Base-by-base conservation (phyloP, 1,140 invertebrate species). In the Eulimnadia texana region DNA sequence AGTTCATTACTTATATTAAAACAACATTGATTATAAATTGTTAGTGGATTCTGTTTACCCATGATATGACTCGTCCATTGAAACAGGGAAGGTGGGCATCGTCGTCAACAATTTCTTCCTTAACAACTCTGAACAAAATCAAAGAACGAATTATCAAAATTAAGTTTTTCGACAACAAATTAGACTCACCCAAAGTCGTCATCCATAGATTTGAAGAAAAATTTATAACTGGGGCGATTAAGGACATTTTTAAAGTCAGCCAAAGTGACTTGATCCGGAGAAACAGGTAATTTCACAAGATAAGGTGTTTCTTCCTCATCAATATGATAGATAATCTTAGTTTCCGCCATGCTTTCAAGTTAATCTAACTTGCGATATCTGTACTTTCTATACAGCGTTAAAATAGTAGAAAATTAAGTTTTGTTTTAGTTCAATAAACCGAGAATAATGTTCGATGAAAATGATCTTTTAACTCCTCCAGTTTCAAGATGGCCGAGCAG, bases 241-340 rank as follows among this genome's bases (percentile, higher is more conserved):
- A 99, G 83, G 67, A 95, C 91, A 83, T 93, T 91, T 80, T 99
- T 98, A 74, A 99, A 98, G 79, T 98, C 95, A 60, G 86, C 83
- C 63, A 99, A 78, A 61, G 93, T 98, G 54, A 98, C 93, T 79
- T 88, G 85, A 71, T 96, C 91, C 2, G 93, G 91, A 28, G 93
- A 85, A 71, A 97, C 88, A 59, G 88, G 85, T 64, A 99, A 84
- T 81, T 98, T 98, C 55, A 98, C 94, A 76, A 98, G 81, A 79
- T 98, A 98, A 57, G 95, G 94, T 63, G 93, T 98, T 76, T 95
- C 92, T 80, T 98, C 93, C 72, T 98, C 95, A 76, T 98, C 93
- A 74, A 98, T 95, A 73, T 99, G 94, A 79, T 98, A 99, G 73
- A 97, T 96, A 70, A 98, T 91, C 82, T 97, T 97, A 64, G 93